A percentile compares a stretch with the other conserved stretches of the same genome.
These are phyloP conservation scores for Stenichneumon culpator DNA, from an alignment of 2,888 invertebrate genomes.

Conservation along the genomic window DNA sequence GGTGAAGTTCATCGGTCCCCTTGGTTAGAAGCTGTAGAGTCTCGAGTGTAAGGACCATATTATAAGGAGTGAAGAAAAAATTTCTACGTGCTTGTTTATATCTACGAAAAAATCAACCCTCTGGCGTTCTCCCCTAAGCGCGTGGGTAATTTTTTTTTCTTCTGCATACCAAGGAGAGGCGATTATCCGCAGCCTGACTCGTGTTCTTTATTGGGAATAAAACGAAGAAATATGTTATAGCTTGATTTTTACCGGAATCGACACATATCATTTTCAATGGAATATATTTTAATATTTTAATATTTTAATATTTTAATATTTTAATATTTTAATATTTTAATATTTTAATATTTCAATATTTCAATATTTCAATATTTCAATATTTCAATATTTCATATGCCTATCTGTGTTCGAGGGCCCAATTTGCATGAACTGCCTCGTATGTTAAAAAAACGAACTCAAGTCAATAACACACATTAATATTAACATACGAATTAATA, in stretches of 20 bases:
- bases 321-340: too few species aligned
- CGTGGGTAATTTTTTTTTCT: background rate
- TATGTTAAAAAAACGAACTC: background rate
- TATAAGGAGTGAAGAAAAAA: conserved; percentile 10
- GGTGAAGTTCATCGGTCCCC: conserved; percentile 40
- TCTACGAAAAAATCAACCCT: conserved; percentile 8
- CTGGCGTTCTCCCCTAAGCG: background rate
- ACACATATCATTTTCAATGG: too few species aligned
- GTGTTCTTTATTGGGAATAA: background rate
- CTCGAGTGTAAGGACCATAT: conserved; percentile 21
- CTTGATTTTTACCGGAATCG: too few species aligned
- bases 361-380: too few species aligned
- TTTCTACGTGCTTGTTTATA: background rate
- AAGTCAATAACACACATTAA: background rate
- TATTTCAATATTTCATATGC: background rate
- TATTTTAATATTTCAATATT: too few species aligned
- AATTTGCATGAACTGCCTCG: background rate
- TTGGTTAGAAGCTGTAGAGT: background rate
- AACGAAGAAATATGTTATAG: background rate
- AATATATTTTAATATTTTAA: too few species aligned
- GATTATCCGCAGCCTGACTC: background rate
- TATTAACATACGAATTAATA: conserved; percentile 11
- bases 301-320: too few species aligned
- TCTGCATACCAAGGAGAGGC: background rate
- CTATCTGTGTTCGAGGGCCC: background rate